These are phyloP conservation scores for Papilio aristodemus DNA, from an alignment of 1,140 invertebrate genomes.

Conservation along the genomic window DNA sequence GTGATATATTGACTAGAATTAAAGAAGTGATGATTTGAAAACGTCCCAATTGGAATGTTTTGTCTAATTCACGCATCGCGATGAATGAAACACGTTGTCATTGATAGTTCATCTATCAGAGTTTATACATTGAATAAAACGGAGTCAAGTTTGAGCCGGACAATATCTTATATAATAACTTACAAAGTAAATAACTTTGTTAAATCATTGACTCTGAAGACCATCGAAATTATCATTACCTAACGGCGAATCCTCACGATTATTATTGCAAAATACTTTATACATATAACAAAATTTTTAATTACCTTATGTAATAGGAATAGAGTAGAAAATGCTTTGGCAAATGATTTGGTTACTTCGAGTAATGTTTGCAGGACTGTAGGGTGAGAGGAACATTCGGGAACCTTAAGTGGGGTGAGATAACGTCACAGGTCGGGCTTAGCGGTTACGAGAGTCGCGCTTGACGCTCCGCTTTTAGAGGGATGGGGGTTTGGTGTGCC, in stretches of 20 bases:
- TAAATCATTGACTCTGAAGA: slow-evolving; percentile 9
- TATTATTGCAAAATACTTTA: slow-evolving; percentile 37
- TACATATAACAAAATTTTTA: not conserved
- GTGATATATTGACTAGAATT: too few species aligned
- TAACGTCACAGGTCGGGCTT: slow-evolving; percentile 71
- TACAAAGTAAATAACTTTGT: not conserved
- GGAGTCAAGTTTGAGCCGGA: too few species aligned
- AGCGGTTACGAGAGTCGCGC: slow-evolving; percentile 71
- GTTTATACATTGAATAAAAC: too few species aligned
- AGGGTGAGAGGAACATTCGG: slow-evolving; percentile 34
- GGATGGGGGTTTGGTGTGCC: slow-evolving; percentile 64
- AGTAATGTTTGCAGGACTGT: slow-evolving; percentile 22
- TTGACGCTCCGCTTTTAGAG: slow-evolving; percentile 64
- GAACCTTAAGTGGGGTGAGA: slow-evolving; percentile 51
- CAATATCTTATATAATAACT: not conserved
- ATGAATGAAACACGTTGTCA: too few species aligned
- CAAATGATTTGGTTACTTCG: not conserved
- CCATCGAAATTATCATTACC: slow-evolving; percentile 48
- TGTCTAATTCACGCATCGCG: too few species aligned
- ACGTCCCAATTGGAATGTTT: too few species aligned
- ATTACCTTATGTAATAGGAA: not conserved
- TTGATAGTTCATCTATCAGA: too few species aligned
- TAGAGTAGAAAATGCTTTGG: slow-evolving; percentile 34
- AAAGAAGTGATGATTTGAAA: too few species aligned
- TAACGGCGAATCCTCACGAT: slow-evolving; percentile 49